Conservation (phyloP, 2,888 invertebrate species). For the Andricus curvator region DNA sequence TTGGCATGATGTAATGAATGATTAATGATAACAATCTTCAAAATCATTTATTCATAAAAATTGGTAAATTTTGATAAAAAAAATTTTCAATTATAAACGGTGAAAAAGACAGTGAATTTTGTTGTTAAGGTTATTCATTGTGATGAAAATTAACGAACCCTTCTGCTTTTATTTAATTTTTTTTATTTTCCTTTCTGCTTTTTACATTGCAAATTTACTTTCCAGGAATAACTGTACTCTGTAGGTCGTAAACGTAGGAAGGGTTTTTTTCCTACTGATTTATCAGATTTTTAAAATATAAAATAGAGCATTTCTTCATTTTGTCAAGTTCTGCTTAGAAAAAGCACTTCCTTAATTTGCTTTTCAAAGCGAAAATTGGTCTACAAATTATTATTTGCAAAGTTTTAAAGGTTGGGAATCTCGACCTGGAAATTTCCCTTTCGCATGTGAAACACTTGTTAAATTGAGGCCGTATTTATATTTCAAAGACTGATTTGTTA, state of each 20-base stretch:
- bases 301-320: neutral
- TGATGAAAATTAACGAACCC: conserved; percentile 14
- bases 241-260: conserved; percentile 19
- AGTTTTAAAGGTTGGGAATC: too few relatives aligned
- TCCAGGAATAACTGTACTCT: conserved; percentile 30
- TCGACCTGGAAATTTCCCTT: neutral
- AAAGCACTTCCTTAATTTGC: neutral
- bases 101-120: too few relatives aligned
- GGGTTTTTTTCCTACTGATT: neutral
- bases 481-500: too few relatives aligned
- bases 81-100: too few relatives aligned
- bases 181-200: neutral
- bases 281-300: conserved; percentile 5
- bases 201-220: conserved; percentile 9
- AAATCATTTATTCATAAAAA: too few relatives aligned
- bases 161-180: conserved; percentile 8
- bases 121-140: neutral
- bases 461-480: neutral
- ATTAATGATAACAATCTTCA: too few relatives aligned
- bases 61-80: too few relatives aligned
- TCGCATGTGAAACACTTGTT: neutral
- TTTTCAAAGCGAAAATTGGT: neutral
- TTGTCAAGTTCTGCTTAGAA: neutral
- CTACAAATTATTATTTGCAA: neutral
- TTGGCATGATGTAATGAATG: too few relatives aligned